A percentile compares a stretch with the other conserved stretches of the same genome.
Conservation (phyloP, 2,113 vertebrate species). For the Daboia siamensis region DNA sequence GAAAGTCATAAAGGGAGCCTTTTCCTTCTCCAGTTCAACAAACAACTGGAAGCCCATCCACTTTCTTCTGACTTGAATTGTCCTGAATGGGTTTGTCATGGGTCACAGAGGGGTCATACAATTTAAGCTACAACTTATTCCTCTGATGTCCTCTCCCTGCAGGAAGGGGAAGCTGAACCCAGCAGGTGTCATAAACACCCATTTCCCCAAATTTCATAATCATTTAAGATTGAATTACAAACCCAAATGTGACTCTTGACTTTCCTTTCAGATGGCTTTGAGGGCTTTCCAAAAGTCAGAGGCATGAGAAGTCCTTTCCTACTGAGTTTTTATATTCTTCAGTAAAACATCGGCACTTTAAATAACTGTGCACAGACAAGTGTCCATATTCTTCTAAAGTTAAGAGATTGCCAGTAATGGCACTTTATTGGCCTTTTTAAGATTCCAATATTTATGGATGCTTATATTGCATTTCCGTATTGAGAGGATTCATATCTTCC, state of each 20-base stretch:
- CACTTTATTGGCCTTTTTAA: not conserved
- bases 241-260: slow-evolving; percentile 37
- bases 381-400: not conserved
- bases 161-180: slow-evolving; percentile 60
- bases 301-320: slow-evolving; percentile 11
- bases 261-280: slow-evolving; percentile 18
- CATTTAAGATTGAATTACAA: slow-evolving; percentile 62
- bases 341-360: slow-evolving; percentile 1
- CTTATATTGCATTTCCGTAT: not conserved
- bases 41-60: slow-evolving; percentile 36
- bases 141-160: slow-evolving; percentile 50
- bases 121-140: slow-evolving; percentile 50
- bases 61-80: slow-evolving; percentile 43
- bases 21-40: slow-evolving; percentile 36
- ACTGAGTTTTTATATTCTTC: slow-evolving; percentile 18
- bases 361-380: not conserved
- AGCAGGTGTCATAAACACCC: slow-evolving; percentile 65
- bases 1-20: not conserved
- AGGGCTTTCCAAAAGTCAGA: not conserved
- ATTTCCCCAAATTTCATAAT: slow-evolving; percentile 63
- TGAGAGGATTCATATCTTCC: not conserved
- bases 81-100: slow-evolving; percentile 54
- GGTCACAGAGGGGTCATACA: slow-evolving; percentile 58
- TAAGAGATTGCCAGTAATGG: not conserved
- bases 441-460: not conserved